Evolutionary conservation across 2,888 invertebrate species (phyloP), one percentile per base, ranked within the genome.

Genomic region (Caenorhabditis sp.): DNA sequence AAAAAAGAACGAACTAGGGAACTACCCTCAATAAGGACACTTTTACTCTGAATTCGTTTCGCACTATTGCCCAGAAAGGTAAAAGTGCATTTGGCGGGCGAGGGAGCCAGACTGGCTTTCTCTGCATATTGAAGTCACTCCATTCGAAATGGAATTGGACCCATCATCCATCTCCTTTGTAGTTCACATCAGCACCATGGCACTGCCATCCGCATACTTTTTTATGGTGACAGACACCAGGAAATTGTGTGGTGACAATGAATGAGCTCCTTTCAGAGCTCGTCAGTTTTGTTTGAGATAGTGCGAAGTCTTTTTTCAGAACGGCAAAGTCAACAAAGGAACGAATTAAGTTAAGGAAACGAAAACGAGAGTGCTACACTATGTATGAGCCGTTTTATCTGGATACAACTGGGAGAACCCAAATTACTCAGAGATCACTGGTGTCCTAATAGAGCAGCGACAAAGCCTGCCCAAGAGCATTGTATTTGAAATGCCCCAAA

Each of bases 351-450:
- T n/a, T n/a, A n/a, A n/a, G n/a, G 15, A 45, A 37, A 32, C 27
- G 53, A 53, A 52, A 45, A 43, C 43, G 63, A 43, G 45, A 9
- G 53, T 63, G 63, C 52, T 63, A 39, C 43, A 53, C 63, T 63
- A 63, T 63, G 63, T 53, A 63, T 63, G 45, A 53, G 53, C 45
- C 52, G 52, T 52, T 52, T 43, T 41, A 62, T 62, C 62, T 62
- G 50, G 41, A 39, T 52, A 52, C 26, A n/a, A n/a, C 17, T 20
- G 13, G 2, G 11, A 4, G 0, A 56, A 56, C 15, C 27, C 43
- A 9, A 9, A 48, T 62, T 37, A 62, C n/a, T 50, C 52, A 52
- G 41, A 62, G 41, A 50, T 62, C 50, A 41, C 26, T 26, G 24
- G 7, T 30, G 30, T 7, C 30, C 30, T 30, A 30, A 9, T 7